Conservation (phyloP, 1,140 invertebrate species). For the Drosophila bocki region DNA sequence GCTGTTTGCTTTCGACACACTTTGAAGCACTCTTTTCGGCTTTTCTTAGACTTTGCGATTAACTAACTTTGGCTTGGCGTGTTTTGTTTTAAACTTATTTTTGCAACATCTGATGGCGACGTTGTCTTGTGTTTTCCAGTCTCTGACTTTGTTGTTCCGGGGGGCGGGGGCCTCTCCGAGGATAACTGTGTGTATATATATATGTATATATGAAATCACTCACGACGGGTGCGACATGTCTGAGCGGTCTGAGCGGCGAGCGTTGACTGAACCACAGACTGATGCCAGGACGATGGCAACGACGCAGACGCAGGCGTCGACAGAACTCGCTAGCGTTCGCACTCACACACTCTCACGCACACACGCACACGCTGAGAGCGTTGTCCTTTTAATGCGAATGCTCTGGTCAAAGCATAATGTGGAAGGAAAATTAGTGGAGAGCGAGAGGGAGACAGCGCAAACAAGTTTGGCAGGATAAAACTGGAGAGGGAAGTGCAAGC, state of each 20-base stretch:
- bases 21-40: slow-evolving; percentile 34
- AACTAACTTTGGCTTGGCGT: slow-evolving; percentile 21
- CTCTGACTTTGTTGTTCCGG: slow-evolving; percentile 42
- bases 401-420: slow-evolving; percentile 72
- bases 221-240: slow-evolving; percentile 76
- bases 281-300: slow-evolving; percentile 50
- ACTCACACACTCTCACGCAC: slow-evolving; percentile 7
- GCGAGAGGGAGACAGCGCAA: slow-evolving; percentile 52
- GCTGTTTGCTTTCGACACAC: slow-evolving; percentile 21
- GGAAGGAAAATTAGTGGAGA: slow-evolving; percentile 62
- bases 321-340: slow-evolving; percentile 30
- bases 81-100: slow-evolving; percentile 57
- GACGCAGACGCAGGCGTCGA: slow-evolving; percentile 43
- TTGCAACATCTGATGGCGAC: slow-evolving; percentile 69
- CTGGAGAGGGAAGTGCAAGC: slow-evolving; percentile 56
- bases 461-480: slow-evolving; percentile 80
- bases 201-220: slow-evolving; percentile 58
- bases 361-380: slow-evolving; percentile 59
- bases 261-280: slow-evolving; percentile 71
- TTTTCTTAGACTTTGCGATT: slow-evolving; percentile 30
- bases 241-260: slow-evolving; percentile 77
- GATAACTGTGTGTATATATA: slow-evolving; percentile 32
- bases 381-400: slow-evolving; percentile 83
- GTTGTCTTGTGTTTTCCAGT: slow-evolving; percentile 57
- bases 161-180: slow-evolving; percentile 25